These are phyloP conservation scores for Drosophila funebris DNA, from an alignment of 1,140 invertebrate species.

Conservation along the genomic window DNA sequence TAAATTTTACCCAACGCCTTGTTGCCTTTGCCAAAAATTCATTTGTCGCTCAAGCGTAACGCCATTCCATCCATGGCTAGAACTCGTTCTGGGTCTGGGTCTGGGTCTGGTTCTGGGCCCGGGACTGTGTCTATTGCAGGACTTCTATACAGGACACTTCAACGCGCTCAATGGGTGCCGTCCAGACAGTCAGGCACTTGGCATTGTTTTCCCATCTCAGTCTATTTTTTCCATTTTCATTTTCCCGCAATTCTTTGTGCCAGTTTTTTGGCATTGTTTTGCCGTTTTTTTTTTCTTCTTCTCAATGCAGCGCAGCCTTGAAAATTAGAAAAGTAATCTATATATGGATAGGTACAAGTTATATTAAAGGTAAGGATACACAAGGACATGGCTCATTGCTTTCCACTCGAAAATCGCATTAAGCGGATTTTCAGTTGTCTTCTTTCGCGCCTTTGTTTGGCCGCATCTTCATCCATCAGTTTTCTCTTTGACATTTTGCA, in stretches of 20 bases:
- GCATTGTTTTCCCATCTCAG: conserved; percentile 48
- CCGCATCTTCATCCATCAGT: conserved; percentile 52
- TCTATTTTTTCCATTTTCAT: conserved; percentile 13
- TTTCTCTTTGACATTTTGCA: conserved; percentile 9
- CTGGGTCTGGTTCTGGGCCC: background rate
- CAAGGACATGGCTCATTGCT: conserved; percentile 53
- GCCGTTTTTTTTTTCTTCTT: conserved; percentile 28
- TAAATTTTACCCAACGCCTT: conserved; percentile 47
- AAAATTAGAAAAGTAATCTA: conserved; percentile 40
- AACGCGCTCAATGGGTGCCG: conserved; percentile 55
- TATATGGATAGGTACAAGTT: background rate
- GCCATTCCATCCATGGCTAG: conserved; percentile 31
- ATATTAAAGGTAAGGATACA: background rate
- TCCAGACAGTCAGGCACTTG: conserved; percentile 73
- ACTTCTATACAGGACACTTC: conserved; percentile 49
- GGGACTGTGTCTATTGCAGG: background rate
- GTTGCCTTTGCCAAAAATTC: conserved; percentile 54
- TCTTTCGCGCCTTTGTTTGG: conserved; percentile 48
- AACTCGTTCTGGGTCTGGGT: conserved; percentile 13
- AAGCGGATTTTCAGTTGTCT: conserved; percentile 50
- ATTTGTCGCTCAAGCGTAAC: conserved; percentile 54
- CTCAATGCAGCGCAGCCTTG: conserved; percentile 49
- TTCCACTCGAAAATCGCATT: conserved; percentile 79
- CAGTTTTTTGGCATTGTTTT: conserved; percentile 67
- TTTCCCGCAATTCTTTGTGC: conserved; percentile 51